Evolutionary conservation across 35 echinoderm and acorn worm genomes (phyloP).

Genomic region (Heliocidaris erythrogramma): DNA sequence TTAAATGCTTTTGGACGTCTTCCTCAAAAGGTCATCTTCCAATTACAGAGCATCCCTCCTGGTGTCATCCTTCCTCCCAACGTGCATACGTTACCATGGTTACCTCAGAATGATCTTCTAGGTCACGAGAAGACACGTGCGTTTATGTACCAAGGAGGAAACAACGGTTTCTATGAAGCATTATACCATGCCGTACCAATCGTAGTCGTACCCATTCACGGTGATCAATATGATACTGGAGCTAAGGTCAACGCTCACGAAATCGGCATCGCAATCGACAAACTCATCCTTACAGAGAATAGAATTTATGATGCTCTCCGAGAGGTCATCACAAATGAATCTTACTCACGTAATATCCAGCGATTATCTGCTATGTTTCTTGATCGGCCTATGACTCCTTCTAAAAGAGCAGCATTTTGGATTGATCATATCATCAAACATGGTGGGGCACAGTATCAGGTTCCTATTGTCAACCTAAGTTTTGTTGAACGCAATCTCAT

Average conservation of each 20-base stretch:
- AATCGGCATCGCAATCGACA: conserved; percentile 53
- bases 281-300: conserved; percentile 24
- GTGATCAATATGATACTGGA: conserved; percentile 59
- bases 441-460: conserved; percentile 43
- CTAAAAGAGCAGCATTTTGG: conserved; percentile 52
- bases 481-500: conserved; percentile 43
- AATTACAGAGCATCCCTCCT: not conserved
- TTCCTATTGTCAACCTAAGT: conserved; percentile 40
- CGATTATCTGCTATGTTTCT: conserved; percentile 48
- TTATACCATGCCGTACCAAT: conserved; percentile 61
- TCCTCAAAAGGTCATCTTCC: conserved; percentile 45
- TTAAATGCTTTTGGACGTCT: conserved; percentile 15
- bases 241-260: conserved; percentile 41
- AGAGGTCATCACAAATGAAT: conserved; percentile 12
- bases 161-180: conserved; percentile 60
- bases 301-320: not conserved
- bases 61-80: not conserved
- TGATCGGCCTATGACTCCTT: conserved; percentile 49
- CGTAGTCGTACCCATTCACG: conserved; percentile 59
- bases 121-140: conserved; percentile 54
- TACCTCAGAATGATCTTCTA: conserved; percentile 53
- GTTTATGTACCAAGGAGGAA: conserved; percentile 62
- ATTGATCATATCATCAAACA: conserved; percentile 59
- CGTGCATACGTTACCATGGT: conserved; percentile 25
- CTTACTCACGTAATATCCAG: conserved; percentile 18